phyloP scores from a whole-genome alignment of 2,888 invertebrate genomes.

The Acheta domesticus region DNA sequence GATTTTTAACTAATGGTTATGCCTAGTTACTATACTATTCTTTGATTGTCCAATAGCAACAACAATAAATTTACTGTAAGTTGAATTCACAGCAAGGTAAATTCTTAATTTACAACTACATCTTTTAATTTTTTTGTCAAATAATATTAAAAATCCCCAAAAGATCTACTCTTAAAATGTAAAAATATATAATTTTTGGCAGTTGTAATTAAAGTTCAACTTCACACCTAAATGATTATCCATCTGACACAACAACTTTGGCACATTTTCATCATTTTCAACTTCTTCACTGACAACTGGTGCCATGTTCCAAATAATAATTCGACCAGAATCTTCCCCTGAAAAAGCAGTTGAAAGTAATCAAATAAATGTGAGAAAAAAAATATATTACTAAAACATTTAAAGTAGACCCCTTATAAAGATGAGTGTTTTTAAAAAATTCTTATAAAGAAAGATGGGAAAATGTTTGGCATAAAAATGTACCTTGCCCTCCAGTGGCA shows the following conservation, averaged over 20 bases:
- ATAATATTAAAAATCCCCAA: not conserved
- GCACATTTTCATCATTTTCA: conserved; percentile 76
- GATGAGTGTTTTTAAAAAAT: not conserved
- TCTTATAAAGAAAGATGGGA: not conserved
- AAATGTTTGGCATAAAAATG: conserved; percentile 29
- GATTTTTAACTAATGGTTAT: no score
- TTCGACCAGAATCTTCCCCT: conserved; percentile 84
- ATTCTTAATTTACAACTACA: not conserved
- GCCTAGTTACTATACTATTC: no score
- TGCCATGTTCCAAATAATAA: conserved; percentile 93
- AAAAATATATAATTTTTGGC: not conserved
- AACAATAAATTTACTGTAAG: no score
- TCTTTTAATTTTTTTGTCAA: not conserved
- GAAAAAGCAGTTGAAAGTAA: conserved; percentile 25
- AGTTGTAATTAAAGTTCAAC: not conserved
- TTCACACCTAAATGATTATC: conserved; percentile 85
- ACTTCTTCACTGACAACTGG: conserved; percentile 76
- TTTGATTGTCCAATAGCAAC: no score
- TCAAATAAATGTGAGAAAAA: conserved; percentile 19
- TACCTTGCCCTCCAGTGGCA: conserved; percentile 86
- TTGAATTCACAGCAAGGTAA: no score
- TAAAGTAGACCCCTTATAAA: not conserved
- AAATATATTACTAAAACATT: conserved; percentile 22
- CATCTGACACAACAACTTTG: conserved; percentile 93
- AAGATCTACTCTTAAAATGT: not conserved